phyloP scores from a whole-genome alignment of 2,888 invertebrate genomes.

The Pelosia muscerda region DNA sequence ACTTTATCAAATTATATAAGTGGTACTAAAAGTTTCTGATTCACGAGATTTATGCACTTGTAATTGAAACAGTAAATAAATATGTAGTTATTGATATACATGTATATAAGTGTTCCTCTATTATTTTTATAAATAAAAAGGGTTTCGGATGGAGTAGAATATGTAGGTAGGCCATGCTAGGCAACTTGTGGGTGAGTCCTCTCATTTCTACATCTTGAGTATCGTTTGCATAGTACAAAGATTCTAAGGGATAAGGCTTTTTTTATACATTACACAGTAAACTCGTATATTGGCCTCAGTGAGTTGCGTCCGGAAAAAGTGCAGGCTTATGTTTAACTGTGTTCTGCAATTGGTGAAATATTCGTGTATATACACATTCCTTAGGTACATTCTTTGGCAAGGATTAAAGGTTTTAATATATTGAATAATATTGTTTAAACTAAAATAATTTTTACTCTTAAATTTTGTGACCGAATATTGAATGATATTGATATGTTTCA shows the following conservation, averaged over 20 bases:
- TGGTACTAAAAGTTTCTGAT: slow-evolving; percentile 7
- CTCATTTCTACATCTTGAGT: neutral
- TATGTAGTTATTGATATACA: neutral
- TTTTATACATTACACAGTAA: no score
- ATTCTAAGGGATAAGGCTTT: no score
- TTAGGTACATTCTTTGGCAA: no score
- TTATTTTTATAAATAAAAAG: neutral
- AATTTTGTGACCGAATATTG: neutral
- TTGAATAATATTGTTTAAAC: neutral
- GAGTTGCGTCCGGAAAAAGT: neutral
- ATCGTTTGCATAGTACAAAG: no score
- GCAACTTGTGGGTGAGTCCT: neutral
- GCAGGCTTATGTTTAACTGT: neutral
- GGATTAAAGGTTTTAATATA: no score
- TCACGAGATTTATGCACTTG: neutral
- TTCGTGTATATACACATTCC: neutral
- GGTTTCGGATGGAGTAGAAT: neutral
- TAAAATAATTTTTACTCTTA: neutral
- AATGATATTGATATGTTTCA: slow-evolving; percentile 3
- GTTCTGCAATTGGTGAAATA: neutral
- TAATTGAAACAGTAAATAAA: slow-evolving; percentile 9
- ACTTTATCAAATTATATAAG: slow-evolving; percentile 3
- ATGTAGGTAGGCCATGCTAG: neutral
- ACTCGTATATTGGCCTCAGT: no score
- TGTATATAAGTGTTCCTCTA: neutral